Evolutionary conservation across 2,113 vertebrate genomes (phyloP).

Genomic region (Myxocyprinus asiaticus): DNA sequence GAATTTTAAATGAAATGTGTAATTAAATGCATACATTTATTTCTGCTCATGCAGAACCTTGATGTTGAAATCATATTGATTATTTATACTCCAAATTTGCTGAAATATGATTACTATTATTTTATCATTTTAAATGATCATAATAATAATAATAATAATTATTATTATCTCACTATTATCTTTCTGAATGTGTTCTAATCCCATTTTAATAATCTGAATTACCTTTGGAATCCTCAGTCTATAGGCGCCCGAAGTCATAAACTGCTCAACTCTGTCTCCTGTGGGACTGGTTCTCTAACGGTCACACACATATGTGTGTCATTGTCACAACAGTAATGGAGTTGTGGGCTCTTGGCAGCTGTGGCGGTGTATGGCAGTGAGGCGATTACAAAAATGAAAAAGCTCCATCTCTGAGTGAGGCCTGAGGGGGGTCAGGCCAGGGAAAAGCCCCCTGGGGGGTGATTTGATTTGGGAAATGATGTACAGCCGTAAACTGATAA

Average conservation of each 20-base stretch:
- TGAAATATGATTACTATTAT: no score
- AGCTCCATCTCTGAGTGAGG: conserved; percentile 42
- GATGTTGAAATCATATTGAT: no score
- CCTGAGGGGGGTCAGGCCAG: background rate
- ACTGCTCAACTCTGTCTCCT: conserved; percentile 12
- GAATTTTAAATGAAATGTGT: no score
- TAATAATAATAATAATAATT: no score
- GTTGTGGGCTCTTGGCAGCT: conserved; percentile 44
- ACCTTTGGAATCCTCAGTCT: background rate
- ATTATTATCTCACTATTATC: no score
- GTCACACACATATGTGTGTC: conserved; percentile 21
- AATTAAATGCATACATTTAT: no score
- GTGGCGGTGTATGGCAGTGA: conserved; percentile 32
- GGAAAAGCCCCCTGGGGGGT: conserved; percentile 34
- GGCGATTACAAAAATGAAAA: conserved; percentile 55
- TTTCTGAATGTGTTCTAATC: no score
- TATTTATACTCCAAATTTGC: no score
- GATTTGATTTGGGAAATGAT: conserved; percentile 56
- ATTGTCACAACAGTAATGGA: conserved; percentile 47
- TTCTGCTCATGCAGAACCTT: no score
- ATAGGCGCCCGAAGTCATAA: background rate
- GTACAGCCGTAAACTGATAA: conserved; percentile 50
- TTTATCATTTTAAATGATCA: no score
- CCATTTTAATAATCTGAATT: background rate
- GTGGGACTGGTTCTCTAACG: conserved; percentile 24